phyloP scores from a whole-genome alignment of 2,888 invertebrate species.

The Drosophila neonasuta region DNA sequence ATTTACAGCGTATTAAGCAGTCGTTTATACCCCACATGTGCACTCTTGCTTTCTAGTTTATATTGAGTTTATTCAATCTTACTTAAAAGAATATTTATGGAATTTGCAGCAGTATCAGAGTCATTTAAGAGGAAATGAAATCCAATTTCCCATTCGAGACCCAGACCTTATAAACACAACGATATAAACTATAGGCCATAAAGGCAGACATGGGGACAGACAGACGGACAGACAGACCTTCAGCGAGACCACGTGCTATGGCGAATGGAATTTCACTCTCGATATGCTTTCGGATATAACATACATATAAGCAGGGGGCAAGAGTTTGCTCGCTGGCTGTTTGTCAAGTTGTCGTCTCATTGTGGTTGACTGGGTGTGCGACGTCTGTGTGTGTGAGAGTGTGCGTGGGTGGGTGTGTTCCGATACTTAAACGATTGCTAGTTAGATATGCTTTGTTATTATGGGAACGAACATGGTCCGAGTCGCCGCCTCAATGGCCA shows the following conservation, averaged over 20 bases:
- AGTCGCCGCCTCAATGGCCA: slow-evolving; percentile 4
- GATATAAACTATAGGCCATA: slow-evolving; percentile 44
- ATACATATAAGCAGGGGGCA: background rate
- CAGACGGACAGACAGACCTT: slow-evolving; percentile 2
- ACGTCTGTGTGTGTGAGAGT: slow-evolving; percentile 2
- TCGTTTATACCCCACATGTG: background rate
- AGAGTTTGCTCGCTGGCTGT: slow-evolving; percentile 7
- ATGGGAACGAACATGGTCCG: slow-evolving; percentile 32
- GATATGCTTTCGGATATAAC: slow-evolving; percentile 16
- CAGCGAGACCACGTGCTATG: slow-evolving; percentile 44
- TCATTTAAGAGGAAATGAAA: slow-evolving; percentile 59
- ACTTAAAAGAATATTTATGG: slow-evolving; percentile 12
- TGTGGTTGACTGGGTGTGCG: slow-evolving; percentile 1
- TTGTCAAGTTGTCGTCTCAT: slow-evolving; percentile 9
- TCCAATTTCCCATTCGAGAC: slow-evolving; percentile 35
- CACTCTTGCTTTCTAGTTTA: slow-evolving; percentile 16
- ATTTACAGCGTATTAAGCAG: slow-evolving; percentile 16
- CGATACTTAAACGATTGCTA: slow-evolving; percentile 66
- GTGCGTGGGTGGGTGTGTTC: slow-evolving; percentile 59
- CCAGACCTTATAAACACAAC: slow-evolving; percentile 42
- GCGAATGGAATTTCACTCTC: slow-evolving; percentile 66
- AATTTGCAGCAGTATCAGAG: slow-evolving; percentile 14
- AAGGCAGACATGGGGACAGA: slow-evolving; percentile 9
- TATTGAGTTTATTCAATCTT: slow-evolving; percentile 6
- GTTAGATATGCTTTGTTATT: slow-evolving; percentile 50